phyloP scores from a whole-genome alignment of 2,113 vertebrate species.

The Cottus gobio region DNA sequence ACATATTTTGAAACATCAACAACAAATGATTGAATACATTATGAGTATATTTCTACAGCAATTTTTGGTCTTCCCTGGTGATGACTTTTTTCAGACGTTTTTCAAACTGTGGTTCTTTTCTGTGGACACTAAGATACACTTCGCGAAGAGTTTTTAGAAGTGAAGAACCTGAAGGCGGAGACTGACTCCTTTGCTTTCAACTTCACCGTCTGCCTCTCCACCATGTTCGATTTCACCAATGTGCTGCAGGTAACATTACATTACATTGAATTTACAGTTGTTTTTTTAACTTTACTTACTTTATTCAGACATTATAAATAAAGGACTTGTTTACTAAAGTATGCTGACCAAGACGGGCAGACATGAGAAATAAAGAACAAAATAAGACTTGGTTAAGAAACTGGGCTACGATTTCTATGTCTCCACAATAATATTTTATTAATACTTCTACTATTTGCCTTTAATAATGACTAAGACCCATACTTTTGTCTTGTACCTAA shows the following conservation, averaged over 20 bases:
- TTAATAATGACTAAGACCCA: background rate
- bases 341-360: background rate
- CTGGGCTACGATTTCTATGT: background rate
- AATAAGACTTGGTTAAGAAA: background rate
- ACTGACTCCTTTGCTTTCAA: constrained; percentile 49
- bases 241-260: constrained; percentile 71
- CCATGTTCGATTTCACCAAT: constrained; percentile 81
- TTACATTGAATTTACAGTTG: background rate
- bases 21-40: too few species aligned
- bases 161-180: constrained; percentile 73
- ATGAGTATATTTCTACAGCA: background rate
- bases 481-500: background rate
- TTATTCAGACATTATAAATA: background rate
- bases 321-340: background rate
- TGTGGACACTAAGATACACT: background rate
- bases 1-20: background rate
- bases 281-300: background rate
- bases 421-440: background rate
- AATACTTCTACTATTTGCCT: background rate
- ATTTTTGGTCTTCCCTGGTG: background rate
- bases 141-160: constrained; percentile 30
- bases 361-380: background rate
- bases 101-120: background rate
- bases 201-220: constrained; percentile 85
- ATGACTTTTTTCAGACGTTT: background rate